Base-by-base conservation (phyloP, 2,113 vertebrate species). In the Pheucticus melanocephalus region DNA sequence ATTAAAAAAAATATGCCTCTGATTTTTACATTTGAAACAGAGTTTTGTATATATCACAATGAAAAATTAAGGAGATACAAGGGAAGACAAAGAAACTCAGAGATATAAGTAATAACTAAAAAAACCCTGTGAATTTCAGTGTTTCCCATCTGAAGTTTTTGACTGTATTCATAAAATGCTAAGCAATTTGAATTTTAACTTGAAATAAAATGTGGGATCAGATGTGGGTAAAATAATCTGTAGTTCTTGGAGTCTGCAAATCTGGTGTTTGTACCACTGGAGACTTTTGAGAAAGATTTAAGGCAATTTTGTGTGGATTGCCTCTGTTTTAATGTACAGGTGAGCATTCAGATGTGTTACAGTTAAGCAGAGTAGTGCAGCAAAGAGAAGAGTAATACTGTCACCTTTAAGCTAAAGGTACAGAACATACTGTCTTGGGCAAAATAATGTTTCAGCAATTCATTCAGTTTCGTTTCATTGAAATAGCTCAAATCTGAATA, bases 11-110 rank as follows among this genome's bases (percentile, higher is more conserved):
- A 42, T 25, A 48, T 5, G 9, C 18, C 56, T 95, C 83, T 96
- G 51, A 88, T 94, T 94, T 96, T 96, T 89, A 53, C 42, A 61
- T 95, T 76, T 73, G 57, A 86, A 87, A 23, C 51, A 27, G 35
- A 80, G 9, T 59, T 97, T 90, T 91, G 51, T 82, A 44, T 82
- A 23, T 92, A 77, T 53, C 48, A 54, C 37, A 45, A 77, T 91
- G 53, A 94, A 96, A 95, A 96, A 94, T 93, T 82, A 95, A 92
- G 57, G 71, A 79, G 72, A 84, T 51, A 45, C 68, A 76, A 78
- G 73, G 44, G n/a, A 96, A 95, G 53, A 90, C 45, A 95, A 84
- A 87, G 82, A 90, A 96, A 97, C 73, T 95, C 83, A 54, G 78
- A 93, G 79, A 54, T 75, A 61, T 57, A 93, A 97, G 96, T 94